Base-by-base conservation (phyloP, 2,113 vertebrate genomes). In the Syrrhaptes paradoxus region DNA sequence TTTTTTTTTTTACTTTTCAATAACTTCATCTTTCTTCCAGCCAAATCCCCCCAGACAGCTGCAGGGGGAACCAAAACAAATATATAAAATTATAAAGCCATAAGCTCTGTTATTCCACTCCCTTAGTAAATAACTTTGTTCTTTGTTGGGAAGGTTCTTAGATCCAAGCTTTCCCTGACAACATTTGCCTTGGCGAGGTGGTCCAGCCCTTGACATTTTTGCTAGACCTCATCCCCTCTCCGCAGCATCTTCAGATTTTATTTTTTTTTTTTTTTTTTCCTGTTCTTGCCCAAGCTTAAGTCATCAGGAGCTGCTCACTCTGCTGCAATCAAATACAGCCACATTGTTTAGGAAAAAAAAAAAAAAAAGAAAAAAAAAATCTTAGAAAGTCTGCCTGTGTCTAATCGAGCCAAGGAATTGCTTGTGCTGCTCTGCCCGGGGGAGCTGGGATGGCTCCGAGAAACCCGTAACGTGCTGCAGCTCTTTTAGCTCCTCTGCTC, bases 331-430 rank as follows among this genome's bases (percentile, higher is more conserved):
- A 25, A 25, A 52, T 5, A 6, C 91, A 67, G 83, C 19, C 80
- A 52, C 61, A 9, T 87, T 87, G 84, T 89, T 94, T 81, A 76
- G 58, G 74, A 62, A 43, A 57, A 21, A 55, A 65, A 62, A 73
- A 29, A 70, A 79, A 84, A 36, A 9, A 36, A n/a, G n/a, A 38
- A 38, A 52, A 49, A 10, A 17, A 41, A 5, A 41, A 41, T 61
- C 93, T 89, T 91, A 49, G 86, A 93, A 94, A 91, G 95, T 16
- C 74, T 68, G 86, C 49, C 70, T 49, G 70, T 45, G 68, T 78
- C 49, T 4, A 8, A 16, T 3, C 0, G 74, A 95, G 93, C 94
- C 93, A 75, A 91, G 85, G 91, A 87, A 85, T 61, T 62, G 79
- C 54, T 36, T 12, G 54, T 57, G 4, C 80, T 90, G 86, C 48